A percentile compares a stretch with the other conserved stretches of the same genome.
Evolutionary conservation across 2,113 vertebrate genomes (phyloP).

Genomic region (Cynocephalus volans): DNA sequence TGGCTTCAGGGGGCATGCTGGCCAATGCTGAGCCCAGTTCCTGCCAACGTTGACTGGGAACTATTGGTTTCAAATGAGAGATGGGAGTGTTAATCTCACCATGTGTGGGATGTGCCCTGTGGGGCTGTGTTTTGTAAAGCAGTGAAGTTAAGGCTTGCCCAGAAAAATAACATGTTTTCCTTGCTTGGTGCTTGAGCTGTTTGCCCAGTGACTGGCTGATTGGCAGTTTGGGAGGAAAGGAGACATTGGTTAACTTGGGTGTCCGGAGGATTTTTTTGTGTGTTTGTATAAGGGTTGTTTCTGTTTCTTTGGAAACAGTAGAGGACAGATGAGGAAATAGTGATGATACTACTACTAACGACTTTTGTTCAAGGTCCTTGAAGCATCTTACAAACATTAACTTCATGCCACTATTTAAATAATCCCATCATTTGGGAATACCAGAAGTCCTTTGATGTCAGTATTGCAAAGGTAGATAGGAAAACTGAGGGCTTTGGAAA

Average conservation of each 20-base stretch:
- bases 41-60: slow-evolving; percentile 81
- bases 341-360: background rate
- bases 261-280: slow-evolving; percentile 57
- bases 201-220: slow-evolving; percentile 81
- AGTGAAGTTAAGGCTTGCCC: slow-evolving; percentile 87
- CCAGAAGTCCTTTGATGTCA: background rate
- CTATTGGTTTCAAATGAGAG: slow-evolving; percentile 87
- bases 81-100: slow-evolving; percentile 80
- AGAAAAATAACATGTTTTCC: slow-evolving; percentile 87
- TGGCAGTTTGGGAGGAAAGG: slow-evolving; percentile 77
- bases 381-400: slow-evolving; percentile 33
- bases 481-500: slow-evolving; percentile 6
- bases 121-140: slow-evolving; percentile 83
- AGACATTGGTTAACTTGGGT: slow-evolving; percentile 77
- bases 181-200: slow-evolving; percentile 79
- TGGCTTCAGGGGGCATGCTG: background rate
- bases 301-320: slow-evolving; percentile 79
- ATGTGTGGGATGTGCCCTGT: slow-evolving; percentile 83
- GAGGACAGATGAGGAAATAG: slow-evolving; percentile 70
- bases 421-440: background rate
- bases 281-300: slow-evolving; percentile 75
- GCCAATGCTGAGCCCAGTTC: slow-evolving; percentile 77
- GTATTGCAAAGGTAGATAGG: background rate
- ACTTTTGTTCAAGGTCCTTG: background rate
- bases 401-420: background rate